Conservation (phyloP, 2,113 vertebrate species). For the Otis tarda region DNA sequence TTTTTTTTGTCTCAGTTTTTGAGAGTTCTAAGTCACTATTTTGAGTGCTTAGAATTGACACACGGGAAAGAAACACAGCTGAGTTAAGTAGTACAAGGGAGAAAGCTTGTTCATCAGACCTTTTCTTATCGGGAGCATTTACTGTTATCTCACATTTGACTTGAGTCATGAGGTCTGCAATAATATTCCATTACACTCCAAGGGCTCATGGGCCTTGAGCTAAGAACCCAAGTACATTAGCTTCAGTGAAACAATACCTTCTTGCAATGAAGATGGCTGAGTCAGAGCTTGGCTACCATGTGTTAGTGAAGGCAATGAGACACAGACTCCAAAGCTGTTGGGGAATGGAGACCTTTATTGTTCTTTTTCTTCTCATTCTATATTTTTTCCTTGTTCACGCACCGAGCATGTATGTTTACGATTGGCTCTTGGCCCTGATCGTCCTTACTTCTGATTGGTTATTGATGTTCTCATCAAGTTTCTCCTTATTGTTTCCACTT, state of each 20-base stretch:
- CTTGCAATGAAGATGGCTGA: not conserved
- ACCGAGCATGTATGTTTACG: no score
- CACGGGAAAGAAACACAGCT: not conserved
- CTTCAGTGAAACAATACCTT: not conserved
- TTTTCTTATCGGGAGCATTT: accelerated
- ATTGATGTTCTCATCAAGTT: no score
- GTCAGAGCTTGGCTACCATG: not conserved
- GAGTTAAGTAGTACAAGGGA: not conserved
- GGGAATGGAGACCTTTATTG: no score
- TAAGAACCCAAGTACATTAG: not conserved
- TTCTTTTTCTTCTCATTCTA: no score
- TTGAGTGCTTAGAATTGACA: not conserved
- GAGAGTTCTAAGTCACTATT: not conserved
- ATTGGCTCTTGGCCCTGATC: no score
- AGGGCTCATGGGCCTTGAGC: not conserved
- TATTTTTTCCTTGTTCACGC: no score
- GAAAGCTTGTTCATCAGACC: not conserved
- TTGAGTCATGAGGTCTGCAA: not conserved
- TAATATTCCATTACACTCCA: not conserved
- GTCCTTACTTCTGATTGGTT: no score
- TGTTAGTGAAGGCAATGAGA: not conserved
- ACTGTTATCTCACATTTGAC: not conserved
- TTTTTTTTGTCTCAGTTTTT: not conserved
- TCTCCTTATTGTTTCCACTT: no score
- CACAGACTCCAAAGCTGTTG: no score